A percentile compares a stretch with the other conserved stretches of the same genome.
Evolutionary conservation across 2,797 vertebrate genomes (phyloP).

Genomic region (Carcharodon carcharias): DNA sequence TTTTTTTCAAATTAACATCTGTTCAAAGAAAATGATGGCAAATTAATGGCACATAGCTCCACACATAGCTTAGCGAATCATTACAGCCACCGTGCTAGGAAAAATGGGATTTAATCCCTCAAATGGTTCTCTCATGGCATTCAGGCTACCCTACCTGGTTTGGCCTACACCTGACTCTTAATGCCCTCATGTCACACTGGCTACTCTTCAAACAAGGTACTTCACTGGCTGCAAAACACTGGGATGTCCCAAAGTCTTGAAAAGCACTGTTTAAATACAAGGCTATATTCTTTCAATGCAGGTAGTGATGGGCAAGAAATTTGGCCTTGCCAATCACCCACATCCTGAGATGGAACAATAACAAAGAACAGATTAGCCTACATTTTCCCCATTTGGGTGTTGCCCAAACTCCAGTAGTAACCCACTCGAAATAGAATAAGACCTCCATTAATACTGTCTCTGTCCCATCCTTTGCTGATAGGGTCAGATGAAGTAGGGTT

Average conservation of each 20-base stretch:
- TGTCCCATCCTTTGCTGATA: background rate
- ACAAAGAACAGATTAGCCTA: background rate
- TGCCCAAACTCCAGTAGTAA: background rate
- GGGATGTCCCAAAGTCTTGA: background rate
- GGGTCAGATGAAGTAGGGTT: background rate
- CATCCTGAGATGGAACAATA: too few relatives aligned
- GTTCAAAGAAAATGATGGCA: background rate
- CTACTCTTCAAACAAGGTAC: background rate
- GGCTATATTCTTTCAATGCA: background rate
- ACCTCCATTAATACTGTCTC: background rate
- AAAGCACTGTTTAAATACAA: background rate
- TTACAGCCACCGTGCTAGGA: background rate
- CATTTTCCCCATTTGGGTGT: background rate
- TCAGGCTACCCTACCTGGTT: background rate
- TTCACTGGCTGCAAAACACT: background rate
- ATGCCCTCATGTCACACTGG: background rate
- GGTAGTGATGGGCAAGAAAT: background rate
- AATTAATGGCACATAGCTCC: background rate
- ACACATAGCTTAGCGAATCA: background rate
- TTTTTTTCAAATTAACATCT: background rate
- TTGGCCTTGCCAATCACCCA: background rate
- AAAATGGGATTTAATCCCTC: background rate
- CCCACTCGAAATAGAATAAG: background rate
- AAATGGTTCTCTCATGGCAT: background rate
- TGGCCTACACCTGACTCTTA: background rate